Evolutionary conservation across 2,113 vertebrate species (phyloP), one percentile per base, ranked within the genome.

Genomic region (Sterrhoptilus dennistouni): DNA sequence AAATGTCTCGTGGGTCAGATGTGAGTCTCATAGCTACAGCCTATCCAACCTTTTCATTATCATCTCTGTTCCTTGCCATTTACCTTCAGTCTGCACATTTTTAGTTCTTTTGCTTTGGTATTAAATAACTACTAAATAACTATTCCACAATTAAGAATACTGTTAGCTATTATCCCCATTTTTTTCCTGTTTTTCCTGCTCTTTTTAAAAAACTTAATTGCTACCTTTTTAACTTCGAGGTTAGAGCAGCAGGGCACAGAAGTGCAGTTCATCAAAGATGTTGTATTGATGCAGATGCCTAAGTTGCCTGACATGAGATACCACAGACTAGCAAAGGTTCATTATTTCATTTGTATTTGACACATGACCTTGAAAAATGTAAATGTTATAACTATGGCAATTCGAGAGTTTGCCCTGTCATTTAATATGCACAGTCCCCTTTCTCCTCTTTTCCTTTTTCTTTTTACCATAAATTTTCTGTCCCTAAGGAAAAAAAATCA

Each of bases 291-390:
- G 84, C 78, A 80, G 85, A 88, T 83, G 50, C 74, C 13, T 76
- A 54, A 70, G 83, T 53, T 81, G 60, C 82, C 71, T 88, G 60
- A 82, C 72, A 83, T 27, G 49, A 79, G 79, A 89, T 81, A 88
- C 79, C 72, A 68, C 64, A 49, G 82, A 66, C 68, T 45, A 85
- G 59, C 79, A 92, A 93, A 94, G 47, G 88, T 90, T 93, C 85
- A 78, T 88, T 93, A 89, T 96, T 93, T 94, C 47, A 70, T 93
- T 93, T 92, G 44, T 75, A 75, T 88, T 94, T 96, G 83, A 93
- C 93, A 89, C 40, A 78, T 40, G 88, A 94, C 90, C 95, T 95
- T 95, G 96, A 86, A 92, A 96, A 96, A 90, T 82, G 72, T 78
- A 90, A 87, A 91, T 90, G 82, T 91, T 93, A 10, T 70, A 91